Base-by-base conservation (phyloP, 2,888 invertebrate genomes). In the Pachycephus smyrnensis region DNA sequence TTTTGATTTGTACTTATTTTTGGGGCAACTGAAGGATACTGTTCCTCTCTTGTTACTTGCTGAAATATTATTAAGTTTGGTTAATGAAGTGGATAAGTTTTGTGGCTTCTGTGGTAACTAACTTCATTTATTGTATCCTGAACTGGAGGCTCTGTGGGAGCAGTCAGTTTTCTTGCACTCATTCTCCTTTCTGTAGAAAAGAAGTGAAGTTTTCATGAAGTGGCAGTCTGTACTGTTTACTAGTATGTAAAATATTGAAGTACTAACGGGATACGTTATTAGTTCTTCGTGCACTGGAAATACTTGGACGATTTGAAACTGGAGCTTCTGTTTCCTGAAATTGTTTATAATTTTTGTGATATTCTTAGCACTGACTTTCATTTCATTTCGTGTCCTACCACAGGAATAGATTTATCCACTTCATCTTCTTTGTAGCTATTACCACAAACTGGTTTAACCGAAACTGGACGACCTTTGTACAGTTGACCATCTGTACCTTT, bases 401-500 rank as follows among this genome's bases (percentile, higher is more conserved):
- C 15, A 55, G 55, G 23, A 55, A 9, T 23, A 55, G 2, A 0
- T 55, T 55, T 55, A 3, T 30, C n/a, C 75, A 15, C 31, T 75
- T 75, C 30, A 12, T 55, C 31, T 15, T 33, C 15, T 68, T 75
- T 55, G 37, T 6, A 55, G 68, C 37, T 40, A 3, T 55, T 75
- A 9, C 77, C 81, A 36, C 86, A 86, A 11, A 12, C 12, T 4
- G 75, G 23, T 6, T 68, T 12, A 11, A 31, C n/a, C 3, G 73
- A 68, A 4, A 84, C 68, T 40, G 77, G 78, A 33, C 86, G 84
- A 33, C 88, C 80, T 35, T 82, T 84, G 81, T 90, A 90, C 80
- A 87, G 83, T 74, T 85, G 84, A 73, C 88, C 90, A 86, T 90
- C 84, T 86, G 87, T 74, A 88, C 93, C 86, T 90, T 92, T 75